Evolutionary conservation across 2,797 vertebrate species (phyloP).

Genomic region (Enteromius afrohamiltoni): DNA sequence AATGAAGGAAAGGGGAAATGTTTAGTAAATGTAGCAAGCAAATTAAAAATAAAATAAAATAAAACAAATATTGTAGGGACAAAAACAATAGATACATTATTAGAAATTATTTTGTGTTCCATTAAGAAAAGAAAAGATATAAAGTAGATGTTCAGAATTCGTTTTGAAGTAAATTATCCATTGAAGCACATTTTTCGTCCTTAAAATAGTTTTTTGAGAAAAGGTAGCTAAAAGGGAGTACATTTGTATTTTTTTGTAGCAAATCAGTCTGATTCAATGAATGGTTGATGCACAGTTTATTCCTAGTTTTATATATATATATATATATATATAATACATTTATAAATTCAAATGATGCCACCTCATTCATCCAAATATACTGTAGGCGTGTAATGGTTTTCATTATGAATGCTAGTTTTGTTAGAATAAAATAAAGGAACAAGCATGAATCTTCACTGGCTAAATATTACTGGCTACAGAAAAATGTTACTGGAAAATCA

Average conservation of each 20-base stretch:
- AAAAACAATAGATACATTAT: background rate
- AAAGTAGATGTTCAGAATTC: background rate
- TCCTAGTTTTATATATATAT: background rate
- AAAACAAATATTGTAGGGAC: background rate
- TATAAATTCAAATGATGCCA: background rate
- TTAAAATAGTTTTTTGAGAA: background rate
- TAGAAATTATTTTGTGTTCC: background rate
- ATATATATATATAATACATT: background rate
- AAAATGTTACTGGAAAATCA: conserved; percentile 3
- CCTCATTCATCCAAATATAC: background rate
- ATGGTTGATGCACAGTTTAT: background rate
- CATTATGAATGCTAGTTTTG: background rate
- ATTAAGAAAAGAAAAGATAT: background rate
- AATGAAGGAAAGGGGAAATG: too few species aligned
- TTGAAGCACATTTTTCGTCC: background rate
- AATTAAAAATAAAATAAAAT: too few species aligned
- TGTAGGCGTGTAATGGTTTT: too few species aligned
- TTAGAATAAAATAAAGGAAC: background rate
- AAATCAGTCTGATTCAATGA: background rate
- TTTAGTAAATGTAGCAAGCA: too few species aligned
- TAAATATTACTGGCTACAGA: background rate
- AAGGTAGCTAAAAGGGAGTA: background rate
- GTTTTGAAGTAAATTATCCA: too few species aligned
- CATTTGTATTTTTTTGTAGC: background rate
- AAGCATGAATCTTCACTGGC: background rate